A percentile compares a stretch with the other conserved stretches of the same genome.
phyloP scores from a whole-genome alignment of 2,888 invertebrate species.

The Platycheirus rosarum region DNA sequence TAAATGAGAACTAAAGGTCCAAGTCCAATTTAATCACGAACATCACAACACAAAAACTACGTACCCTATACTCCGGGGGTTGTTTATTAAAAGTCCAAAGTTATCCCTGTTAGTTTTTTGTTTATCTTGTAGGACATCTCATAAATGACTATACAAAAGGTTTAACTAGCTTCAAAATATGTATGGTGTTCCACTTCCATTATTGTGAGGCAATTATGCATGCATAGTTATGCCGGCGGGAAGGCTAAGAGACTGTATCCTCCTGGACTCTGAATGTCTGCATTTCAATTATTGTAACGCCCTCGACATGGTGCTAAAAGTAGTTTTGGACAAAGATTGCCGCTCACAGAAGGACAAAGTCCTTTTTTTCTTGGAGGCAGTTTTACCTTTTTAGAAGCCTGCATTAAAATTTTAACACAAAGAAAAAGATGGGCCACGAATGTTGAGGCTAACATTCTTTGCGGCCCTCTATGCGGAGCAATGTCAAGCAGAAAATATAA shows the following conservation, averaged over 20 bases:
- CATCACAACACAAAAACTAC: not conserved
- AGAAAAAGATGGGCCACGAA: not conserved
- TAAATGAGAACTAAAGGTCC: slow-evolving; percentile 30
- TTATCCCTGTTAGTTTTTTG: slow-evolving; percentile 56
- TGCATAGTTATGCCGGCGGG: slow-evolving; percentile 60
- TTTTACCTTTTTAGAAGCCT: slow-evolving; percentile 1
- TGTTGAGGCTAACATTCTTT: slow-evolving; percentile 46
- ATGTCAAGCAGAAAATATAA: slow-evolving; percentile 27
- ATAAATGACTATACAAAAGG: slow-evolving; percentile 65
- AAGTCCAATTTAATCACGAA: slow-evolving; percentile 15
- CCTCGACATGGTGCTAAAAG: slow-evolving; percentile 64
- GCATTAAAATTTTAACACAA: slow-evolving; percentile 16
- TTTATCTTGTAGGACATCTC: slow-evolving; percentile 71
- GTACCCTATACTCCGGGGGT: not conserved
- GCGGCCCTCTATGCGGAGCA: slow-evolving; percentile 10
- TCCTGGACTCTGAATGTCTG: slow-evolving; percentile 9
- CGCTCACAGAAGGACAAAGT: slow-evolving; percentile 38
- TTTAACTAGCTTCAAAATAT: slow-evolving; percentile 44
- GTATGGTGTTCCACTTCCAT: slow-evolving; percentile 23
- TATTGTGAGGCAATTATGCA: slow-evolving; percentile 64
- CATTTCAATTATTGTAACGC: slow-evolving; percentile 66
- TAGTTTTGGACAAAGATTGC: slow-evolving; percentile 55
- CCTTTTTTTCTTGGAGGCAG: not conserved
- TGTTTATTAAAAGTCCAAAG: slow-evolving; percentile 64
- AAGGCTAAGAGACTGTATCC: slow-evolving; percentile 5